Evolutionary conservation across 1,140 invertebrate genomes (phyloP).

Genomic region (Musca domestica): DNA sequence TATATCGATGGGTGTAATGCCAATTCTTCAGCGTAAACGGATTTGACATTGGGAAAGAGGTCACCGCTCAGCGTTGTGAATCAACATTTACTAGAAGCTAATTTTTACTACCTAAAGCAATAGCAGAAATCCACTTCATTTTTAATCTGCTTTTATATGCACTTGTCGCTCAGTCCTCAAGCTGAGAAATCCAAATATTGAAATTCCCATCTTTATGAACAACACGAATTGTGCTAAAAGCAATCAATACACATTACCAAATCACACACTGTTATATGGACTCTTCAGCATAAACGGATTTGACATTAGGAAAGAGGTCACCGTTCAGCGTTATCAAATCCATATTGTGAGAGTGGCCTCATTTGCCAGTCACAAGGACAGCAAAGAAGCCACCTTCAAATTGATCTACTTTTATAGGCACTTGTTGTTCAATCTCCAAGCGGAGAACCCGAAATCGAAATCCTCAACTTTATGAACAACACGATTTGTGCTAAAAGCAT

Average conservation of each 20-base stretch:
- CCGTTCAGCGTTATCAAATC: conserved; percentile 57
- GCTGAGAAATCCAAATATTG: conserved; percentile 27
- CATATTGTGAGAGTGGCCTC: background rate
- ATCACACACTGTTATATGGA: conserved; percentile 18
- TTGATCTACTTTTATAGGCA: conserved; percentile 53
- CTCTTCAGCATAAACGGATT: conserved; percentile 56
- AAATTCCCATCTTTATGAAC: conserved; percentile 37
- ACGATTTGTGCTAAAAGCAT: conserved; percentile 53
- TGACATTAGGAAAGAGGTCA: conserved; percentile 64
- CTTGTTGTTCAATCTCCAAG: conserved; percentile 45
- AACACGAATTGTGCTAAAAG: conserved; percentile 54
- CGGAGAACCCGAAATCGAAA: conserved; percentile 24
- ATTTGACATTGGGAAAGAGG: conserved; percentile 63
- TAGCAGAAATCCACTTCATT: background rate
- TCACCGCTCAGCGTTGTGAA: conserved; percentile 58
- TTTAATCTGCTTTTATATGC: conserved; percentile 52
- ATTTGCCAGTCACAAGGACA: background rate
- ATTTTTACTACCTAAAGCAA: background rate
- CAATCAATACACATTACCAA: background rate
- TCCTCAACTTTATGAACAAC: conserved; percentile 42
- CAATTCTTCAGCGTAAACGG: conserved; percentile 55
- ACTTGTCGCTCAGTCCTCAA: conserved; percentile 48
- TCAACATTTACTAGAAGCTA: background rate
- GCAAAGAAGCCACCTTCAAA: background rate
- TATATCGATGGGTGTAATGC: conserved; percentile 20